phyloP scores from a whole-genome alignment of 2,888 invertebrate species.

The Apamea crenata region DNA sequence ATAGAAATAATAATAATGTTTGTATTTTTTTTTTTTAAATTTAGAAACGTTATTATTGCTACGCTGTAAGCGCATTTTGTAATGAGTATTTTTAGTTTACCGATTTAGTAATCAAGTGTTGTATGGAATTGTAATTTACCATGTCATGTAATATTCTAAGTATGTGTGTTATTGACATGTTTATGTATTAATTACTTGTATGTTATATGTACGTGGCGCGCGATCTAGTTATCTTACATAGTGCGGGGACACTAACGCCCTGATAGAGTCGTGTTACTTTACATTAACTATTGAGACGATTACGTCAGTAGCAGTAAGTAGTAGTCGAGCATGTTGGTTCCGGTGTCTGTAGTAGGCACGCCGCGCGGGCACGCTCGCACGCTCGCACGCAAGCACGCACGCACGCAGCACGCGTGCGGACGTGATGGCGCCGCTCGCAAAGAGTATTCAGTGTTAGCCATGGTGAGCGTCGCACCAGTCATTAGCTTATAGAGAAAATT shows the following conservation, averaged over 20 bases:
- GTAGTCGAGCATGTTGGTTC: constrained; percentile 45
- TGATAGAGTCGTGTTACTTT: constrained; percentile 52
- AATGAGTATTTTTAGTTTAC: constrained; percentile 82
- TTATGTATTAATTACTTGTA: constrained; percentile 70
- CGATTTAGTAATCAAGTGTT: constrained; percentile 81
- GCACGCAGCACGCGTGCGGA: constrained; percentile 13
- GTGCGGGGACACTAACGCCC: constrained; percentile 49
- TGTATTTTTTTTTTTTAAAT: constrained; percentile 72
- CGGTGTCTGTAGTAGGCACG: constrained; percentile 22
- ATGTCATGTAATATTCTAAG: constrained; percentile 70
- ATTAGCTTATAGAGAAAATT: constrained; percentile 82
- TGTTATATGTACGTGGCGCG: constrained; percentile 63
- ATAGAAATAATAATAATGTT: constrained; percentile 67
- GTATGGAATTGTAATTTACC: constrained; percentile 83
- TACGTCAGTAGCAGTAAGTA: constrained; percentile 36
- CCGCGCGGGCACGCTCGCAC: constrained; percentile 7
- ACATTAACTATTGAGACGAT: constrained; percentile 25
- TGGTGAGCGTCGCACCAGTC: constrained; percentile 88
- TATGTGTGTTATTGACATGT: constrained; percentile 69
- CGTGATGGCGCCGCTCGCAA: constrained; percentile 22
- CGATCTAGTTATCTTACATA: constrained; percentile 64
- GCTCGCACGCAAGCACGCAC: background rate
- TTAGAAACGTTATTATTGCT: constrained; percentile 80
- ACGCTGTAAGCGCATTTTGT: constrained; percentile 88
- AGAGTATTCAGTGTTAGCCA: constrained; percentile 69